phyloP scores from a whole-genome alignment of 2,113 vertebrate genomes.

The Coturnix japonica region DNA sequence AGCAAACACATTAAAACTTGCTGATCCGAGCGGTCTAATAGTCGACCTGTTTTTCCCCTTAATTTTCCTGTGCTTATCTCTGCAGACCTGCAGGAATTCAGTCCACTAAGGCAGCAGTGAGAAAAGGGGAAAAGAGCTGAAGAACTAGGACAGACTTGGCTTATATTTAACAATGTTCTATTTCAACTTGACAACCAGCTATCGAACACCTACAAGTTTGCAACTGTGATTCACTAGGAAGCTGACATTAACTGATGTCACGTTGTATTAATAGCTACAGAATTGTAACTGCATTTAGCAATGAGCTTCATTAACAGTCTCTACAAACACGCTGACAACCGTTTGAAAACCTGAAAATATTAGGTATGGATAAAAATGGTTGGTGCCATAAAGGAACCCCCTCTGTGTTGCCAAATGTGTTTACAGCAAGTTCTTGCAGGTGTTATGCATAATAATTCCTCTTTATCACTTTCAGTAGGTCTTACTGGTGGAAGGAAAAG shows the following conservation, averaged over 20 bases:
- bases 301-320: constrained; percentile 79
- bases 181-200: constrained; percentile 79
- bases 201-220: constrained; percentile 75
- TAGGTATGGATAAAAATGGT: constrained; percentile 50
- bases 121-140: constrained; percentile 16
- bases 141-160: constrained; percentile 76
- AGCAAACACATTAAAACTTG: background rate
- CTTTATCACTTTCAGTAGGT: constrained; percentile 13
- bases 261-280: constrained; percentile 81
- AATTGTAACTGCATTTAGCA: constrained; percentile 82
- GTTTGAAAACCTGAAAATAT: constrained; percentile 62
- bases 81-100: constrained; percentile 40
- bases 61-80: background rate
- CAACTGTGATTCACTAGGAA: constrained; percentile 81
- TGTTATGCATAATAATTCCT: constrained; percentile 30
- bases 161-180: constrained; percentile 83
- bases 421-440: constrained; percentile 41
- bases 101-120: constrained; percentile 25
- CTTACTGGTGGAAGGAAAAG: constrained; percentile 18
- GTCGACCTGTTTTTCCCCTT: background rate
- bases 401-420: constrained; percentile 27
- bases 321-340: constrained; percentile 64
- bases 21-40: constrained; percentile 7
- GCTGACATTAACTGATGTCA: constrained; percentile 79
- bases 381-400: constrained; percentile 53